Percentiles rank a stretch among this genome's conserved stretches.
These are phyloP conservation scores for Ridgeia piscesae DNA, from an alignment of 1,140 invertebrate species.

Conservation along the genomic window DNA sequence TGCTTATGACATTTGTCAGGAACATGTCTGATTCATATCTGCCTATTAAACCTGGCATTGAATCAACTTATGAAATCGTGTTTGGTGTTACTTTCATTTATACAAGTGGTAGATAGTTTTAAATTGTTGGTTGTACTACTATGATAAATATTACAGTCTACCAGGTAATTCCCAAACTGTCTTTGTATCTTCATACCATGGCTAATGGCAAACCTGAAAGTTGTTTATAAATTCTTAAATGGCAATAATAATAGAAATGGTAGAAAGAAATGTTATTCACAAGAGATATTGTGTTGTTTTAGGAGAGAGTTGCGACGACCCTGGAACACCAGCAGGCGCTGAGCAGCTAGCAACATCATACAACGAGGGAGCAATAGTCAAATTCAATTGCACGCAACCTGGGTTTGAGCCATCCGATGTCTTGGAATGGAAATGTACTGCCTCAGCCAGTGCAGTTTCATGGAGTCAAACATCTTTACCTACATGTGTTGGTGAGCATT, in stretches of 20 bases:
- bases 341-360: background rate
- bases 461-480: background rate
- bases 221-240: background rate
- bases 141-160: too few species aligned
- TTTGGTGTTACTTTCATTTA: too few species aligned
- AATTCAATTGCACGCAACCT: background rate
- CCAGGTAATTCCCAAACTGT: too few species aligned
- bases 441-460: background rate
- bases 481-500: background rate
- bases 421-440: background rate
- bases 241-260: background rate
- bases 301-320: background rate
- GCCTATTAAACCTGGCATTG: too few species aligned
- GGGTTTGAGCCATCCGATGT: background rate
- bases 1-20: background rate
- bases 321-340: background rate
- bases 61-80: too few species aligned
- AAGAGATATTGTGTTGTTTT: background rate
- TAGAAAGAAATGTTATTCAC: background rate
- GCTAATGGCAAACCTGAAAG: background rate
- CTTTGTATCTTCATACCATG: too few species aligned
- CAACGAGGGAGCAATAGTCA: background rate
- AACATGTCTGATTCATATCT: too few species aligned
- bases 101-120: too few species aligned
- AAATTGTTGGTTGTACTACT: too few species aligned